A percentile compares a stretch with the other conserved stretches of the same genome.
Conservation (phyloP, 1,140 invertebrate genomes). For the Drosophila grimshawi region DNA sequence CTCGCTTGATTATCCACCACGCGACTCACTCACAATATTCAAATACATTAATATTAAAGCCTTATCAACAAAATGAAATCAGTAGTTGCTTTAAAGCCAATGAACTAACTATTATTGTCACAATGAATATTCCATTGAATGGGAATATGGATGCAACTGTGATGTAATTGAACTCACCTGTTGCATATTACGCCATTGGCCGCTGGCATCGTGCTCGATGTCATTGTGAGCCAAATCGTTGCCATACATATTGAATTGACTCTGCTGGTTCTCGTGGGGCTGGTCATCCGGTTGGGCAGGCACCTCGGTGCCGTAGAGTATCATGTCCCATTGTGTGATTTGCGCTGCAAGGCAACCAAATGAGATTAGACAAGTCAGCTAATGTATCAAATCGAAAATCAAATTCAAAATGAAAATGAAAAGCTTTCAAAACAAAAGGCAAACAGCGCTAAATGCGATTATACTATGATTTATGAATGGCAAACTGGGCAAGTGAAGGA, state of each 20-base stretch:
- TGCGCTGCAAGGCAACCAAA: slow-evolving; percentile 83
- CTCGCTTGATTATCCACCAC: neutral
- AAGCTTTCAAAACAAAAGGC: slow-evolving; percentile 19
- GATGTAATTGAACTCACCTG: slow-evolving; percentile 67
- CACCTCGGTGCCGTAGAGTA: slow-evolving; percentile 91
- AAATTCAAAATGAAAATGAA: slow-evolving; percentile 45
- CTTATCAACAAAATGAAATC: neutral
- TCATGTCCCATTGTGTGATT: slow-evolving; percentile 89
- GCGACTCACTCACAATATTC: too few species aligned
- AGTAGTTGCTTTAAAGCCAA: neutral
- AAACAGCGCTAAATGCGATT: slow-evolving; percentile 41
- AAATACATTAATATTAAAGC: neutral
- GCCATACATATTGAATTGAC: slow-evolving; percentile 58
- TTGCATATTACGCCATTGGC: slow-evolving; percentile 83
- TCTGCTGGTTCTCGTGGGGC: slow-evolving; percentile 50
- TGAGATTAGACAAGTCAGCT: slow-evolving; percentile 13
- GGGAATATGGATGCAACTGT: neutral
- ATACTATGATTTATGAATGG: slow-evolving; percentile 51
- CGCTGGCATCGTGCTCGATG: slow-evolving; percentile 66
- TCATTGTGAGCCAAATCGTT: slow-evolving; percentile 77
- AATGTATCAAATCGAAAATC: slow-evolving; percentile 31
- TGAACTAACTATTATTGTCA: neutral
- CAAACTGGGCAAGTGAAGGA: slow-evolving; percentile 46
- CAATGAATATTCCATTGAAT: neutral
- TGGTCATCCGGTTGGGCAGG: slow-evolving; percentile 86